Conservation (phyloP, 2,888 invertebrate species). For the Sphinx pinastri region DNA sequence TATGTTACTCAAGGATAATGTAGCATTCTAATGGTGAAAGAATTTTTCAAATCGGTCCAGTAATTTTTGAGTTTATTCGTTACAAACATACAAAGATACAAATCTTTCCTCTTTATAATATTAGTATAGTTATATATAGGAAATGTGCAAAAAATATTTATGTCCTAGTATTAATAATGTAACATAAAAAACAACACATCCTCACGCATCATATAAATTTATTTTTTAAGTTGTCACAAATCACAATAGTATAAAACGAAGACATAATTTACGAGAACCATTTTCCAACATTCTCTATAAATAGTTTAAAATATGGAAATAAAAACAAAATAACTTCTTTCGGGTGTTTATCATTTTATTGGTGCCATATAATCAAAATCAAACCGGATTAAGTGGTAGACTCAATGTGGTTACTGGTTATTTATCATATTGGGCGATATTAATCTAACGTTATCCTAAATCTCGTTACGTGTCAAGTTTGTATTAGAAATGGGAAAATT, state of each 20-base stretch:
- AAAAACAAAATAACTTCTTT: slow-evolving; percentile 19
- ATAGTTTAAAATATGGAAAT: slow-evolving; percentile 9
- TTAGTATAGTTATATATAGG: no score
- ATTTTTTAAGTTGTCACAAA: background rate
- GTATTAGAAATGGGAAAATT: slow-evolving; percentile 57
- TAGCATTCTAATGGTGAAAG: no score
- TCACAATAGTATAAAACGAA: background rate
- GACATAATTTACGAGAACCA: background rate
- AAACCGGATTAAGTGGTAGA: slow-evolving; percentile 14
- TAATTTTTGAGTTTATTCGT: no score
- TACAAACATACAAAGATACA: no score
- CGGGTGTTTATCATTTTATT: slow-evolving; percentile 30
- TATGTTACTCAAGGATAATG: no score
- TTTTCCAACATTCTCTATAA: background rate
- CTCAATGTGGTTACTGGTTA: background rate
- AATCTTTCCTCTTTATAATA: no score
- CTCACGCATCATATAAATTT: background rate
- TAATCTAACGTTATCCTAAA: slow-evolving; percentile 59
- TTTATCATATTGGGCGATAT: slow-evolving; percentile 42
- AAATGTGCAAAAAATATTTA: no score
- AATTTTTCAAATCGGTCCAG: no score
- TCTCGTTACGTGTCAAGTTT: slow-evolving; percentile 64
- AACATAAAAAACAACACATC: background rate
- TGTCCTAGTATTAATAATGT: background rate
- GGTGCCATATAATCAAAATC: slow-evolving; percentile 31